Percentiles rank a stretch among this genome's conserved stretches.
phyloP scores from a whole-genome alignment of 2,888 invertebrate species.

The Holacanthella duospinosa region DNA sequence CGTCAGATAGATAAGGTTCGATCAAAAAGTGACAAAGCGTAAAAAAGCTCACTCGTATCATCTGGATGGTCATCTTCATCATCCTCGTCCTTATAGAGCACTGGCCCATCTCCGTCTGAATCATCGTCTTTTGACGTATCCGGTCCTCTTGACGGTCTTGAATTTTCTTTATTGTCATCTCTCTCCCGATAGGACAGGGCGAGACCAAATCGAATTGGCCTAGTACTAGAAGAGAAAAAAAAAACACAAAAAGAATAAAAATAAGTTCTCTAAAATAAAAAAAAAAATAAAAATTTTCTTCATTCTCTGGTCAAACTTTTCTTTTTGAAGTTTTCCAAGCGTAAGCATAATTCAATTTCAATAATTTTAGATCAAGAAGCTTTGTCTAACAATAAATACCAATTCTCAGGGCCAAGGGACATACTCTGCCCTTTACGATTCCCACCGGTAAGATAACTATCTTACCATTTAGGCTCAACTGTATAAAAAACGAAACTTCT shows the following conservation, averaged over 20 bases:
- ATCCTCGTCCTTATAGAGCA: conserved; percentile 63
- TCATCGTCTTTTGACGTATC: conserved; percentile 42
- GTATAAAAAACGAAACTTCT: no score
- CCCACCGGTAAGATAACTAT: no score
- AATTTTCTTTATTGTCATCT: conserved; percentile 55
- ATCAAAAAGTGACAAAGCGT: no score
- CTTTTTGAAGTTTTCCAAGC: no score
- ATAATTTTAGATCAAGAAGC: no score
- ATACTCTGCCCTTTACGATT: no score
- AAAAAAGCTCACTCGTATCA: conserved; percentile 49
- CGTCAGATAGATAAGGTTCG: no score
- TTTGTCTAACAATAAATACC: no score
- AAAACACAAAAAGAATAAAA: background rate
- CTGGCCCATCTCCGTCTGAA: conserved; percentile 50
- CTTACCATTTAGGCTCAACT: no score
- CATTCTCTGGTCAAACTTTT: no score
- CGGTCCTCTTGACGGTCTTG: conserved; percentile 30
- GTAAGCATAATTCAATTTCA: no score
- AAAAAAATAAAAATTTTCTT: conserved; percentile 13
- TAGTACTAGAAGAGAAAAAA: conserved; percentile 49
- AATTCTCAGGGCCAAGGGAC: no score
- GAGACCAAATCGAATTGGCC: conserved; percentile 66
- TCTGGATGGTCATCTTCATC: conserved; percentile 38
- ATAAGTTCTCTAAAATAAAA: conserved; percentile 2
- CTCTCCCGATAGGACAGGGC: conserved; percentile 67